Conservation (phyloP, 2,797 vertebrate genomes). For the Argya squamiceps region DNA sequence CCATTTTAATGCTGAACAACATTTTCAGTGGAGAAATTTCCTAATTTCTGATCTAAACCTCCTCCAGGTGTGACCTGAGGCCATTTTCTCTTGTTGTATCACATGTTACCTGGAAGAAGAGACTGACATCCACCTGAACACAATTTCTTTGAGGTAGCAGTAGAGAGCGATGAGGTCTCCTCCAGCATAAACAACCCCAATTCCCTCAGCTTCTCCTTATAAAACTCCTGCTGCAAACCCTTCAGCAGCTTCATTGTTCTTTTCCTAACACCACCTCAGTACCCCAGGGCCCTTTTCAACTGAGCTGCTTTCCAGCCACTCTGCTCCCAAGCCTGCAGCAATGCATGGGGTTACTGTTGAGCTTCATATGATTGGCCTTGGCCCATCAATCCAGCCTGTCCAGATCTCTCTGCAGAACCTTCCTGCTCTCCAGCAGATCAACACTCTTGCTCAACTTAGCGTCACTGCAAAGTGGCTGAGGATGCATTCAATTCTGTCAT, state of each 20-base stretch:
- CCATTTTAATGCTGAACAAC: not conserved
- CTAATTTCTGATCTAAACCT: not conserved
- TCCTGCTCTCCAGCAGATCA: not conserved
- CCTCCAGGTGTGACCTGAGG: not conserved
- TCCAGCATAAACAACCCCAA: not conserved
- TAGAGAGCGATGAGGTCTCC: not conserved
- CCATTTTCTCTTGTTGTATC: not conserved
- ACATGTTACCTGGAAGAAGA: not conserved
- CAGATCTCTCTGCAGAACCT: not conserved
- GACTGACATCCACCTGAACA: not conserved
- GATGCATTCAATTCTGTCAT: not conserved
- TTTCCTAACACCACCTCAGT: not conserved
- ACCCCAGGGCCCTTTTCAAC: not conserved
- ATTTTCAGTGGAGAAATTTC: not conserved
- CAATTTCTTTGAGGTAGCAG: not conserved
- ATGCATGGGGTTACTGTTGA: not conserved
- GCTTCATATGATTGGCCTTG: accelerated
- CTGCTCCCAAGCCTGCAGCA: accelerated
- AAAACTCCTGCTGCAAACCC: not conserved
- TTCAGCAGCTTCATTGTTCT: not conserved
- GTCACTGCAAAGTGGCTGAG: not conserved
- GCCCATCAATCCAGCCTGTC: not conserved
- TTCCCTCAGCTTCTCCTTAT: not conserved
- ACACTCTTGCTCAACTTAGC: not conserved
- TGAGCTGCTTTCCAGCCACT: not conserved